A percentile compares a stretch with the other conserved stretches of the same genome.
Evolutionary conservation across 2,797 vertebrate species (phyloP).

Genomic region (Cyprinodon diabolis): DNA sequence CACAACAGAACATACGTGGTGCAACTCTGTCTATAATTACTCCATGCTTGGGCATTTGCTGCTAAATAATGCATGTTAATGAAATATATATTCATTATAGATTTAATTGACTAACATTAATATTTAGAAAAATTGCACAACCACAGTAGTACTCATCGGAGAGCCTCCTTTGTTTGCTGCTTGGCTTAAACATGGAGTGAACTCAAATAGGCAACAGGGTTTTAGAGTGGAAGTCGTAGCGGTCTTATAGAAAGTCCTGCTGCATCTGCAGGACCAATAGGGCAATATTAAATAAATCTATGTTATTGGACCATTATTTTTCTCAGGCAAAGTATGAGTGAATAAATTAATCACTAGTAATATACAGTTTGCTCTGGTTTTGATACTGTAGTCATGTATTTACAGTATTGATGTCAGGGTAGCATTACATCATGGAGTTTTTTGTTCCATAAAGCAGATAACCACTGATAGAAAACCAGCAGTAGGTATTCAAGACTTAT

Average conservation of each 20-base stretch:
- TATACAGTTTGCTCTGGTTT: constrained; percentile 25
- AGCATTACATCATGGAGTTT: constrained; percentile 9
- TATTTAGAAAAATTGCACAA: constrained; percentile 14
- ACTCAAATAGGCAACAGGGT: constrained; percentile 34
- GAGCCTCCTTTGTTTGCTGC: constrained; percentile 1
- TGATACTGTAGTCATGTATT: constrained; percentile 17
- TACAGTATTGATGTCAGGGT: constrained; percentile 27
- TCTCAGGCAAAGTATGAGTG: constrained; percentile 31
- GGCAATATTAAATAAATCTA: constrained; percentile 66
- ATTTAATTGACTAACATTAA: constrained; percentile 33
- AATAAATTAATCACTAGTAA: constrained; percentile 20
- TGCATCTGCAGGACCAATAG: constrained; percentile 54
- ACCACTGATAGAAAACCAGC: constrained; percentile 24
- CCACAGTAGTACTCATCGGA: constrained; percentile 11
- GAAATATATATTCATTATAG: constrained; percentile 41
- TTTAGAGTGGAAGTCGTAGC: constrained; percentile 33
- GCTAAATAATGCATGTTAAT: constrained; percentile 47
- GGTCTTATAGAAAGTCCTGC: constrained; percentile 49
- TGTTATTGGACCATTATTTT: constrained; percentile 34
- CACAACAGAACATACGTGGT: constrained; percentile 48
- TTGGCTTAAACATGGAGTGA: constrained; percentile 16
- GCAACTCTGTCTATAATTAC: constrained; percentile 50
- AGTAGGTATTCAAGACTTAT: constrained; percentile 18
- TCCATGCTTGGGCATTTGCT: constrained; percentile 16
- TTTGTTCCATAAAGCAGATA: constrained; percentile 27